These are phyloP conservation scores for Parnassius glacialis DNA, from an alignment of 2,888 invertebrate genomes.

Conservation along the genomic window DNA sequence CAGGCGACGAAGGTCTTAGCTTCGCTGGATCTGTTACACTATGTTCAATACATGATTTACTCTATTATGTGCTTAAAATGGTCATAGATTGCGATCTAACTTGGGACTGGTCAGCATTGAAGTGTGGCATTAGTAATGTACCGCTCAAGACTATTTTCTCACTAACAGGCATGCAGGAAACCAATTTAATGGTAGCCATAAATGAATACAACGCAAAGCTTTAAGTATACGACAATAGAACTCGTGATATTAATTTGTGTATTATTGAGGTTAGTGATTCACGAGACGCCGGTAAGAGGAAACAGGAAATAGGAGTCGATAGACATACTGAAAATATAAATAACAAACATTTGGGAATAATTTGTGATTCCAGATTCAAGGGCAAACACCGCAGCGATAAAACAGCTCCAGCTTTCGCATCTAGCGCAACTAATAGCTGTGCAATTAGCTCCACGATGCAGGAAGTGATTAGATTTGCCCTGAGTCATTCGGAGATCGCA, in stretches of 20 bases:
- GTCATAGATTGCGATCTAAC: slow-evolving; percentile 50
- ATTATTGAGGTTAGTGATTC: background rate
- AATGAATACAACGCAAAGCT: background rate
- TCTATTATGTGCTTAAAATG: slow-evolving; percentile 49
- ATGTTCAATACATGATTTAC: slow-evolving; percentile 56
- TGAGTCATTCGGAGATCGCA: slow-evolving; percentile 56
- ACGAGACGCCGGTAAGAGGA: background rate
- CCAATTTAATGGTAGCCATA: background rate
- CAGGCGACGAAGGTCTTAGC: slow-evolving; percentile 45
- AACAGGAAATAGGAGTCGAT: background rate
- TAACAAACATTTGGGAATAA: slow-evolving; percentile 1
- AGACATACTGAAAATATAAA: slow-evolving; percentile 7
- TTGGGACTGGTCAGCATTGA: slow-evolving; percentile 49
- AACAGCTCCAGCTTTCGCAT: slow-evolving; percentile 54
- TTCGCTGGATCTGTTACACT: slow-evolving; percentile 43
- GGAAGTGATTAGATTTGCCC: slow-evolving; percentile 64
- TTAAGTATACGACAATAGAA: background rate
- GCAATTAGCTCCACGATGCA: slow-evolving; percentile 59
- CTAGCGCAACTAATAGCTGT: slow-evolving; percentile 69
- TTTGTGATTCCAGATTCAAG: slow-evolving; percentile 33
- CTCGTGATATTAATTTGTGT: slow-evolving; percentile 1
- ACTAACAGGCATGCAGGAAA: background rate
- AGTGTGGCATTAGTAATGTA: slow-evolving; percentile 47
- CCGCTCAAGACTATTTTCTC: slow-evolving; percentile 40
- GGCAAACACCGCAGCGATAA: slow-evolving; percentile 42